These are phyloP conservation scores for Ochlodes sylvanus DNA, from an alignment of 2,888 invertebrate species.

Conservation along the genomic window DNA sequence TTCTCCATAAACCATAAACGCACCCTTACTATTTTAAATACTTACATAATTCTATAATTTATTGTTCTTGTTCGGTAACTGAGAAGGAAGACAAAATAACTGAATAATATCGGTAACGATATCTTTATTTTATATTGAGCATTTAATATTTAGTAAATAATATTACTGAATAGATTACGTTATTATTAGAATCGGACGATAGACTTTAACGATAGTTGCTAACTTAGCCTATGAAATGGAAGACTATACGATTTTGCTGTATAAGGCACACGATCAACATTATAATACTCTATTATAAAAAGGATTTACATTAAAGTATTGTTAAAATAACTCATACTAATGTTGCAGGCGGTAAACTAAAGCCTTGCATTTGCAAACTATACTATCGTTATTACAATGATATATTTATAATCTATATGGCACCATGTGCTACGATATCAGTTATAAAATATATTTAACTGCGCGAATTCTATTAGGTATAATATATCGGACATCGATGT, in stretches of 20 bases:
- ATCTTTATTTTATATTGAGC: conserved; percentile 27
- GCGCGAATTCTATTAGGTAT: conserved; percentile 43
- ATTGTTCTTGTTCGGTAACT: conserved; percentile 47
- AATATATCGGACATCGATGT: conserved; percentile 53
- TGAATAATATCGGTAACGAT: conserved; percentile 65
- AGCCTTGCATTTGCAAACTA: conserved; percentile 23
- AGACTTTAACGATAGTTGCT: conserved; percentile 15
- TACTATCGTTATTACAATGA: conserved; percentile 9
- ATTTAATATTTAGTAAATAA: conserved; percentile 21
- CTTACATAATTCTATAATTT: conserved; percentile 16
- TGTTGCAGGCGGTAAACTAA: conserved; percentile 21
- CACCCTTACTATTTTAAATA: background rate
- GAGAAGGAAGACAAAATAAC: conserved; percentile 65
- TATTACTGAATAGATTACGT: conserved; percentile 25
- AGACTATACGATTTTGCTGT: conserved; percentile 81
- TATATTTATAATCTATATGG: conserved; percentile 42
- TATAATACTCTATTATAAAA: conserved; percentile 29
- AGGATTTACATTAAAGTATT: background rate
- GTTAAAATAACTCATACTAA: conserved; percentile 9
- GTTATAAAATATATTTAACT: conserved; percentile 51
- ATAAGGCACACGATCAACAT: conserved; percentile 69
- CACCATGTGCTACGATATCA: conserved; percentile 46
- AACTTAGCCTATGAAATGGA: conserved; percentile 55
- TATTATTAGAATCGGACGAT: conserved; percentile 7
- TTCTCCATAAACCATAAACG: conserved; percentile 18